phyloP scores from a whole-genome alignment of 2,888 invertebrate genomes.

The Dicroscelio sp. region DNA sequence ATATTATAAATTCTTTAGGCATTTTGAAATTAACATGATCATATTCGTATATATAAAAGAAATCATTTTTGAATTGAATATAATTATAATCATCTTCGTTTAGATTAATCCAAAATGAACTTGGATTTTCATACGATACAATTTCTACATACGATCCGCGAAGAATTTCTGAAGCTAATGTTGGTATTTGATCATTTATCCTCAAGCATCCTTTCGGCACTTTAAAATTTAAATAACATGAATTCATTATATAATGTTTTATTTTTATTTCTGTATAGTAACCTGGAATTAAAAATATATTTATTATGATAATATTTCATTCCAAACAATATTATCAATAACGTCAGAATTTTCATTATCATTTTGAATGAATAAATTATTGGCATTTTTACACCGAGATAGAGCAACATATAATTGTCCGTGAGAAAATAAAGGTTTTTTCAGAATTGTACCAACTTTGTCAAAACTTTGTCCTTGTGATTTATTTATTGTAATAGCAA shows the following conservation, averaged over 20 bases:
- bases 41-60: not conserved
- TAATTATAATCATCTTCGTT: not conserved
- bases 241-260: not conserved
- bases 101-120: not conserved
- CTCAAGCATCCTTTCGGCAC: not conserved
- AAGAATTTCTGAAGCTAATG: not conserved
- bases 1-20: too few relatives aligned
- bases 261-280: too few relatives aligned
- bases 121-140: not conserved
- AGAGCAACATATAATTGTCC: conserved; percentile 19
- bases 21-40: too few relatives aligned
- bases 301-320: not conserved
- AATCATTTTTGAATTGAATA: not conserved
- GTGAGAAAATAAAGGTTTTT: not conserved
- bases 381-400: conserved; percentile 8
- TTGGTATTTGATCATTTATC: not conserved
- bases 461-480: conserved; percentile 41
- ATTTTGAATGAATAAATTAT: not conserved
- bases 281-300: not conserved
- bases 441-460: not conserved
- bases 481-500: conserved; percentile 28
- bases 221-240: not conserved
- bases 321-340: not conserved
- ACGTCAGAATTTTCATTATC: not conserved
- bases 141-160: not conserved